Conservation (phyloP, 2,797 vertebrate genomes). For the Cossypha caffra region DNA sequence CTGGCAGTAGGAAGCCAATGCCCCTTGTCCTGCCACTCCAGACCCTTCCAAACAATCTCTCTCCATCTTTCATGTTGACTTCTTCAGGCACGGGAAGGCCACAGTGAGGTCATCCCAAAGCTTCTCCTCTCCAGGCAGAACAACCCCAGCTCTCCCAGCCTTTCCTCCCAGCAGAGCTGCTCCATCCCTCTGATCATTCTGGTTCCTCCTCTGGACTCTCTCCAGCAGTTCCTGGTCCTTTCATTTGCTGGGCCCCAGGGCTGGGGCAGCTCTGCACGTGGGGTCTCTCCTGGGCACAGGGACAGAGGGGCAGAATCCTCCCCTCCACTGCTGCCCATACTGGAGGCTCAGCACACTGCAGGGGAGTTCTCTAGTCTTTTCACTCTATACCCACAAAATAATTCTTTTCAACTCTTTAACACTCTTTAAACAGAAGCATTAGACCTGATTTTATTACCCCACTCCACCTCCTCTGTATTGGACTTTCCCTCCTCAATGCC, state of each 20-base stretch:
- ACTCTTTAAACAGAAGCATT: neutral
- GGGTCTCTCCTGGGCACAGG: neutral
- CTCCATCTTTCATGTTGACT: fast-evolving
- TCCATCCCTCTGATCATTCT: neutral
- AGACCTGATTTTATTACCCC: neutral
- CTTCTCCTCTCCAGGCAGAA: neutral
- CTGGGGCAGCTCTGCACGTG: neutral
- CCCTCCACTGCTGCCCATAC: fast-evolving
- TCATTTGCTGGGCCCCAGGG: neutral
- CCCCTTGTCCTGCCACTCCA: neutral
- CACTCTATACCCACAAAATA: neutral
- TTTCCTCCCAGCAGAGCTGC: neutral
- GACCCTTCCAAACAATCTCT: neutral
- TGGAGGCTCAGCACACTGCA: neutral
- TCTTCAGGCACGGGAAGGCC: fast-evolving
- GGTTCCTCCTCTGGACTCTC: neutral
- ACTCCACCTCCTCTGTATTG: neutral
- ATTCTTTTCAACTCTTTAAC: neutral
- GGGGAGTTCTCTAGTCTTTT: neutral
- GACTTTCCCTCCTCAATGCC: neutral
- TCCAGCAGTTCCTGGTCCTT: neutral
- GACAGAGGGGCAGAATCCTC: neutral
- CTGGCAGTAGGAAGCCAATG: neutral
- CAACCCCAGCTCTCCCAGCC: neutral
- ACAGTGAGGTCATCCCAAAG: fast-evolving